Conservation (phyloP, 2,888 invertebrate species). For the Crematogaster levior region DNA sequence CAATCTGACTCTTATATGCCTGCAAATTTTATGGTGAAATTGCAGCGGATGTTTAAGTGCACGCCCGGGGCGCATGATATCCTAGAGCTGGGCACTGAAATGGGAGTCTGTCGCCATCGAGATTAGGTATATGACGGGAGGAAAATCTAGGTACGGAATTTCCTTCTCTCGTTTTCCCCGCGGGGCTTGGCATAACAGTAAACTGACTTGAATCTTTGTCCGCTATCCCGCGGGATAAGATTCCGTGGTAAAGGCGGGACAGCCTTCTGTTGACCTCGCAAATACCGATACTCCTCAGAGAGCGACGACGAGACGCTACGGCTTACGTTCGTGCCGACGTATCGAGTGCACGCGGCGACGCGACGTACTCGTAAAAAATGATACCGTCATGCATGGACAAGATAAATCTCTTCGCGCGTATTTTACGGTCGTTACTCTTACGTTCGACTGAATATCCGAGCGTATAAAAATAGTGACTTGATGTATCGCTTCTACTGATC, state of each 20-base stretch:
- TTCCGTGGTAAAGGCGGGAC: constrained; percentile 63
- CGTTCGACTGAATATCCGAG: background rate
- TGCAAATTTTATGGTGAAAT: constrained; percentile 64
- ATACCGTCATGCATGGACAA: background rate
- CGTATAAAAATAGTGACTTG: background rate
- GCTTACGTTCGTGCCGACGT: constrained; percentile 66
- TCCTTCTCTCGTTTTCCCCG: constrained; percentile 64
- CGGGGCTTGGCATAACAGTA: constrained; percentile 73
- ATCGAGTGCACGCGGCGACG: constrained; percentile 43
- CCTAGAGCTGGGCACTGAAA: constrained; percentile 64
- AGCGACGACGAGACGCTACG: constrained; percentile 58
- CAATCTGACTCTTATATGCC: constrained; percentile 43
- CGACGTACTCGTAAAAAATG: constrained; percentile 40
- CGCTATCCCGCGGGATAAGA: constrained; percentile 71
- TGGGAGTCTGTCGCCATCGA: constrained; percentile 69
- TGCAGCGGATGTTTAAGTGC: constrained; percentile 65
- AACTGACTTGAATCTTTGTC: constrained; percentile 75
- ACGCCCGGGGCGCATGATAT: constrained; percentile 69
- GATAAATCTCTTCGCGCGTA: constrained; percentile 1
- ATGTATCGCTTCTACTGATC: background rate
- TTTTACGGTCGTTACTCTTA: constrained; percentile 32
- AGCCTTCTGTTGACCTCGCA: constrained; percentile 71
- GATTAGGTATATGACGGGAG: constrained; percentile 72
- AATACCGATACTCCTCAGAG: constrained; percentile 72
- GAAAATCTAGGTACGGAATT: constrained; percentile 71